A percentile compares a stretch with the other conserved stretches of the same genome.
Evolutionary conservation across 1,140 invertebrate genomes (phyloP).

Genomic region (Zophobas atratus): DNA sequence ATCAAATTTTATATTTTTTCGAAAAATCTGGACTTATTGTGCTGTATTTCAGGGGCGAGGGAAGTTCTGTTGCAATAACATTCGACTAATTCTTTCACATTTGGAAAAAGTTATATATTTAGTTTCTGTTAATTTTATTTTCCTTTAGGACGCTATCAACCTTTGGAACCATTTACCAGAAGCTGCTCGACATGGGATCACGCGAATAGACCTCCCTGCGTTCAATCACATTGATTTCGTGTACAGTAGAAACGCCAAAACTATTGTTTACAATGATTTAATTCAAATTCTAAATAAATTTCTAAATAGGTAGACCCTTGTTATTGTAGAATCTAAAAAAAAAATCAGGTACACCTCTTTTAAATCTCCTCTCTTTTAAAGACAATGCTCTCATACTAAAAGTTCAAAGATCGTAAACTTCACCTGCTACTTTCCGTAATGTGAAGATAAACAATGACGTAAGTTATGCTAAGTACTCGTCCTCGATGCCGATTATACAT

Average conservation of each 20-base stretch:
- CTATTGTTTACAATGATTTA: conserved; percentile 60
- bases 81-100: no score
- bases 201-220: conserved; percentile 52
- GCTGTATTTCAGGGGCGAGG: no score
- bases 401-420: not conserved
- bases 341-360: no score
- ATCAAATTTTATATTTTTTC: no score
- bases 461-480: conserved; percentile 16
- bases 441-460: conserved; percentile 8
- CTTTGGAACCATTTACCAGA: conserved; percentile 59
- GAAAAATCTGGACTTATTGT: no score
- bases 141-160: conserved; percentile 61
- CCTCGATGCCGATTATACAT: not conserved
- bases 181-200: conserved; percentile 56
- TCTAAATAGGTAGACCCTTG: conserved; percentile 17
- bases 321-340: not conserved
- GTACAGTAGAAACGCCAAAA: conserved; percentile 56
- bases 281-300: conserved; percentile 53
- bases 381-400: no score
- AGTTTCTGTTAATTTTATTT: no score
- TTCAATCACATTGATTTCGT: conserved; percentile 65
- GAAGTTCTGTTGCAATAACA: no score
- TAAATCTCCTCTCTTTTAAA: no score
- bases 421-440: not conserved
- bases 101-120: no score